Evolutionary conservation across 53 echinoderm and acorn worm species (phyloP), one percentile per base, ranked within the genome.

Genomic region (Henricia sp.): DNA sequence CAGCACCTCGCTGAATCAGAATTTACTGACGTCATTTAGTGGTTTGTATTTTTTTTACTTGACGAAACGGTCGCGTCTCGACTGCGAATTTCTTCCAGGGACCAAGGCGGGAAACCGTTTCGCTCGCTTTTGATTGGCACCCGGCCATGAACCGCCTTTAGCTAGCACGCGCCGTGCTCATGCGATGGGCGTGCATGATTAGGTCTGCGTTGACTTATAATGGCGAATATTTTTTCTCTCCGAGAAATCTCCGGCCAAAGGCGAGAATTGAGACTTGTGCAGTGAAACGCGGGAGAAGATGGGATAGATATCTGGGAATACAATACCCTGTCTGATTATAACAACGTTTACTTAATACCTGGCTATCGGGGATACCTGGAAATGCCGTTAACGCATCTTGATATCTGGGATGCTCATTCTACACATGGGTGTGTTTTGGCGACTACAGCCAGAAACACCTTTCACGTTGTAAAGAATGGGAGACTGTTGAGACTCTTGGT

Each of bases 41-140:
- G n/a, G n/a, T n/a, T n/a, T n/a, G n/a, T n/a, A n/a, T n/a, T n/a
- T n/a, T n/a, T n/a, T 21, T 39, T 67, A 33, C 33, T 60, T 0
- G 17, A 23, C 27, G 10, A 25, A n/a, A 34, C 19, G 37, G 12
- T 32, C 39, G 73, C 73, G 21, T 36, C n/a, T 32, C 13, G 33
- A 35, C 37, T 0, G 10, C 4, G 16, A 51, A 19, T 52, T 52
- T 52, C 53, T 54, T 52, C 37, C 73, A n/a, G 53, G 42, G 52
- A 11, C 23, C 24, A 53, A 3, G 3, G 69, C 69, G 43, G 28
- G 69, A 73, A 76, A 56, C 40, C 59, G 42, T 76, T 59, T 35
- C 59, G 59, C 58, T 24, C 19, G 57, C 56, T 75, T n/a, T 75
- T 76, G 76, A 76, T 58, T 26, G 25, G 38, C 57, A 16, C 59